Evolutionary conservation across 2,113 vertebrate genomes (phyloP).

Genomic region (Semnornis frantzii): DNA sequence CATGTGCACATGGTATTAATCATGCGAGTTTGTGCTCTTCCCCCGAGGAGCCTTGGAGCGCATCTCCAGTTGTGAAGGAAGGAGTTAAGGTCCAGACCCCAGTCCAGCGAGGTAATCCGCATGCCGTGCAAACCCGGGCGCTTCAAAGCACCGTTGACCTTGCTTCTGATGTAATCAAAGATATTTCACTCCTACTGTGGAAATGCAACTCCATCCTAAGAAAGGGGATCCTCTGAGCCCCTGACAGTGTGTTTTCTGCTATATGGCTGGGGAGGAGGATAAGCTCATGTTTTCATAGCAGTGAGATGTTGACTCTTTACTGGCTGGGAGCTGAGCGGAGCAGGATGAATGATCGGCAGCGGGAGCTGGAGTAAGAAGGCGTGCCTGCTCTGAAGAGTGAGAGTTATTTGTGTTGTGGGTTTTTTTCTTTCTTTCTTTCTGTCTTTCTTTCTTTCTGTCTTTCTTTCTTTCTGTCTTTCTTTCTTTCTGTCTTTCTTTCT

Average conservation of each 20-base stretch:
- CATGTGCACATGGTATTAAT: background rate
- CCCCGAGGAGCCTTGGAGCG: background rate
- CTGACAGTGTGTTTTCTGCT: slow-evolving; percentile 16
- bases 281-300: slow-evolving; percentile 26
- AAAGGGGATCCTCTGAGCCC: background rate
- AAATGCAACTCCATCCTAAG: background rate
- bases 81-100: slow-evolving; percentile 20
- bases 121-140: background rate
- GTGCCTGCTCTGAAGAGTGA: slow-evolving; percentile 51
- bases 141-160: slow-evolving; percentile 22
- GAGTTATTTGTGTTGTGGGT: slow-evolving; percentile 61
- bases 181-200: background rate
- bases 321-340: slow-evolving; percentile 35
- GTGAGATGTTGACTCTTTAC: slow-evolving; percentile 33
- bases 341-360: slow-evolving; percentile 56
- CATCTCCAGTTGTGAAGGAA: background rate
- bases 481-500: too few relatives aligned
- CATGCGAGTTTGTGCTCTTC: background rate
- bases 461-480: background rate
- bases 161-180: slow-evolving; percentile 25
- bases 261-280: background rate
- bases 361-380: slow-evolving; percentile 61
- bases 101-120: background rate
- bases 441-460: background rate
- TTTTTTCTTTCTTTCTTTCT: background rate